phyloP scores from a whole-genome alignment of 1,140 invertebrate species.

The Conus betulinus region DNA sequence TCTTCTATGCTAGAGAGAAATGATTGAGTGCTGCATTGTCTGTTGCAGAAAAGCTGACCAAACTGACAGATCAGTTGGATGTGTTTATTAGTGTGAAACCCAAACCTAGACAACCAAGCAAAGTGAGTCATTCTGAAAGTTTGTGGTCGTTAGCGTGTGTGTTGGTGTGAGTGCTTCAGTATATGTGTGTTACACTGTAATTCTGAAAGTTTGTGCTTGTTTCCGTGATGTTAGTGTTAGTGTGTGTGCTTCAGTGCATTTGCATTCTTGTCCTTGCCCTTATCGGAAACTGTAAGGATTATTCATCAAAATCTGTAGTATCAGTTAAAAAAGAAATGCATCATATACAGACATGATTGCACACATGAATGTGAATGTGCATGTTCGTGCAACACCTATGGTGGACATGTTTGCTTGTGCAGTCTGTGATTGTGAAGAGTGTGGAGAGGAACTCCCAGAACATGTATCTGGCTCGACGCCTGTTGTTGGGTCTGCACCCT shows the following conservation, averaged over 20 bases:
- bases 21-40: background rate
- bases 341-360: too few relatives aligned
- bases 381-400: too few relatives aligned
- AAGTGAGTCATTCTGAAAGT: slow-evolving; percentile 62
- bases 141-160: background rate
- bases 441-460: slow-evolving; percentile 82
- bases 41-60: slow-evolving; percentile 81
- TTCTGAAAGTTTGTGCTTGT: too few relatives aligned
- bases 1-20: too few relatives aligned
- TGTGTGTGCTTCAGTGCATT: too few relatives aligned
- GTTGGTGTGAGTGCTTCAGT: background rate
- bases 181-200: too few relatives aligned
- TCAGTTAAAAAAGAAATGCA: too few relatives aligned
- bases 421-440: slow-evolving; percentile 76
- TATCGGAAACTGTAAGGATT: too few relatives aligned
- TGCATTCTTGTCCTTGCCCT: too few relatives aligned
- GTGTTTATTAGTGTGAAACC: slow-evolving; percentile 90
- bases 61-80: slow-evolving; percentile 87
- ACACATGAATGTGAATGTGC: too few relatives aligned
- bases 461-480: slow-evolving; percentile 92
- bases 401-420: background rate
- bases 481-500: slow-evolving; percentile 81
- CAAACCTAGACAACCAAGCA: slow-evolving; percentile 90
- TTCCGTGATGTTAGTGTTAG: too few relatives aligned
- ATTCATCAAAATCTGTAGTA: too few relatives aligned